Evolutionary conservation across 2,113 vertebrate species (phyloP), one percentile per base, ranked within the genome.

Genomic region (Elgaria multicarinata): DNA sequence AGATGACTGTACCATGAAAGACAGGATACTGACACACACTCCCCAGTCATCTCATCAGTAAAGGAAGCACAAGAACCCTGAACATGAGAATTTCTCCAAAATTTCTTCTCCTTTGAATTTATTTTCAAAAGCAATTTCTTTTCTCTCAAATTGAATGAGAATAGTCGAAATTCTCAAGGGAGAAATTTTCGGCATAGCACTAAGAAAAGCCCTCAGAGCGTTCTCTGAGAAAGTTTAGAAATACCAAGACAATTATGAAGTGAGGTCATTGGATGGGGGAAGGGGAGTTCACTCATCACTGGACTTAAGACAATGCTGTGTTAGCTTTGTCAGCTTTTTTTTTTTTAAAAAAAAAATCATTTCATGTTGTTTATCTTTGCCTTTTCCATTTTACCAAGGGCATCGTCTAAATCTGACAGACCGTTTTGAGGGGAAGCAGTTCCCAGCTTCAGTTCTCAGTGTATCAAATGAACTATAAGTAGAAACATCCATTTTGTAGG

Each of bases 391-490:
- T 64, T n/a, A n/a, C n/a, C 50, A 26, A 75, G 80, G 55, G n/a
- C 87, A 75, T 46, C 8, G 16, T 12, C 33, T 31, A 28, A 84
- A 53, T 77, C 81, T 55, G 81, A 31, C 58, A 24, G 74, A 75
- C 3, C 80, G 31, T 77, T 77, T 89, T 31, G n/a, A 42, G 10
- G 74, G 26, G 74, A 85, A 89, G 74, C 39, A 33, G 85, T 78
- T 84, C 74, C 72, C 33, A 4, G 64, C 62, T 69, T 46, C 13
- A 53, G 42, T 87, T 85, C 82, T 78, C 82, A 77, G 82, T 22
- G 36, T 85, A 85, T 89, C 81, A 78, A 69, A 77, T 78, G 72
- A 77, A 89, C 72, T 42, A n/a, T 89, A 85, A 89, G 64, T 77
- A 85, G 82, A 85, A 84, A 78, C 82, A 78, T 85, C 46, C 62